These are phyloP conservation scores for Malacosoma neustria DNA, from an alignment of 2,888 invertebrate species.

Conservation along the genomic window DNA sequence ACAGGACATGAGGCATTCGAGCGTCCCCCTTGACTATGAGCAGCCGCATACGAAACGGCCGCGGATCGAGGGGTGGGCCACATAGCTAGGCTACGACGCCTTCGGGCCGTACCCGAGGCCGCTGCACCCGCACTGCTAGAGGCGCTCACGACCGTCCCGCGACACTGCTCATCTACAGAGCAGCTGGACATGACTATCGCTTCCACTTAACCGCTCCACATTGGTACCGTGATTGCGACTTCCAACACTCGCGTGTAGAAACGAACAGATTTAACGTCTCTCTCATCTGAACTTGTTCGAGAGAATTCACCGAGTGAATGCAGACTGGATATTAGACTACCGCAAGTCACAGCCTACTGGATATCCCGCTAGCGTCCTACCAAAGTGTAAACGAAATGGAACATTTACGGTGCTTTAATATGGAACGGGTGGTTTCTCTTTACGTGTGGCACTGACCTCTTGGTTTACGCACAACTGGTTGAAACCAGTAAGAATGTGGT, in stretches of 20 bases:
- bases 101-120: conserved; percentile 68
- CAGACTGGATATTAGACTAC: no score
- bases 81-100: conserved; percentile 81
- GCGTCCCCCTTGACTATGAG: conserved; percentile 67
- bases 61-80: conserved; percentile 94
- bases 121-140: conserved; percentile 68
- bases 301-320: no score
- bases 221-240: no score
- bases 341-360: conserved; percentile 12
- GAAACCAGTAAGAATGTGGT: no score
- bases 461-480: no score
- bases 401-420: conserved; percentile 45
- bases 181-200: no score
- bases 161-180: conserved; percentile 19
- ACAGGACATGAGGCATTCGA: conserved; percentile 67
- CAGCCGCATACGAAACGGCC: conserved; percentile 85
- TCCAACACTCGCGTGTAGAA: no score
- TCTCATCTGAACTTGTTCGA: no score
- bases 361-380: conserved; percentile 28
- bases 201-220: no score
- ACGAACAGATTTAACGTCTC: no score
- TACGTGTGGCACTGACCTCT: no score
- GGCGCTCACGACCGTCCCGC: conserved; percentile 24
- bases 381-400: conserved; percentile 45
- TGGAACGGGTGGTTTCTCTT: no score